Conservation (phyloP, 2,888 invertebrate species). For the Gerris lacustris region DNA sequence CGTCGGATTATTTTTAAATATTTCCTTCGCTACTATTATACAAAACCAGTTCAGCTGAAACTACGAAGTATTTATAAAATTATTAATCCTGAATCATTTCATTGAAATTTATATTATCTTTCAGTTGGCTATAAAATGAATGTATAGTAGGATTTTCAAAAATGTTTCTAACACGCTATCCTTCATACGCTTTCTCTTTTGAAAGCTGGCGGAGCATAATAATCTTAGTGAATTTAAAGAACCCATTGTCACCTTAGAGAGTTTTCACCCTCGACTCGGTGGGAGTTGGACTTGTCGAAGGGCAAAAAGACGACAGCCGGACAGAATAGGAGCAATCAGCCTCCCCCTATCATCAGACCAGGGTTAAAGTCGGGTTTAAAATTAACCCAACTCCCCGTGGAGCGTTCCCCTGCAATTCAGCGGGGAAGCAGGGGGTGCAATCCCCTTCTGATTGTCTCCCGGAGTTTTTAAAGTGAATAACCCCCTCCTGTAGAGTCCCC, state of each 20-base stretch:
- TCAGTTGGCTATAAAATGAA: too few relatives aligned
- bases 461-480: slow-evolving; percentile 3
- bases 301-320: neutral
- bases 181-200: neutral
- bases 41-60: too few relatives aligned
- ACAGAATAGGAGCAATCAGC: slow-evolving; percentile 5
- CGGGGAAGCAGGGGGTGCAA: neutral
- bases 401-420: neutral
- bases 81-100: too few relatives aligned
- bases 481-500: neutral
- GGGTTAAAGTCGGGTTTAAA: neutral
- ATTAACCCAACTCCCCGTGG: slow-evolving; percentile 5
- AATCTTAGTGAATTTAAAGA: neutral
- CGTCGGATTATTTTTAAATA: too few relatives aligned
- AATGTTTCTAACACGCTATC: neutral
- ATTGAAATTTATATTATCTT: too few relatives aligned
- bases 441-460: neutral
- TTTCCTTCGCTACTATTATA: too few relatives aligned
- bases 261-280: neutral
- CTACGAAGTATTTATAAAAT: too few relatives aligned
- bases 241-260: neutral
- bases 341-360: slow-evolving; percentile 1
- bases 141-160: too few relatives aligned
- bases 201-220: neutral
- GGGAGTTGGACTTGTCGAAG: neutral